phyloP scores from a whole-genome alignment of 2,113 vertebrate species.

The Rutilus rutilus region DNA sequence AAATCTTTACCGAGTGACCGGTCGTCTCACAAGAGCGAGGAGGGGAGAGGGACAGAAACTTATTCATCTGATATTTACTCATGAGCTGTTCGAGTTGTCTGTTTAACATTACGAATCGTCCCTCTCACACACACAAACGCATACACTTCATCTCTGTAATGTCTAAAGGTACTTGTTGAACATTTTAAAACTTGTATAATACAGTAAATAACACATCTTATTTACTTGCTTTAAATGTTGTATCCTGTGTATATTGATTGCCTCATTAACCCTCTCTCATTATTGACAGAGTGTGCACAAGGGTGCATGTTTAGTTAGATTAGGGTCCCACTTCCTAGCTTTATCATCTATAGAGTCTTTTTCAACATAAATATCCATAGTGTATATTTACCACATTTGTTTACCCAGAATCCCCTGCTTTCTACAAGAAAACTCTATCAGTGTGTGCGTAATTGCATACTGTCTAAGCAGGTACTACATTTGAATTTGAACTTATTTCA shows the following conservation, averaged over 20 bases:
- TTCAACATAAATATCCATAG: background rate
- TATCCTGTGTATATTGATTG: conserved; percentile 57
- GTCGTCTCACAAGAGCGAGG: conserved; percentile 61
- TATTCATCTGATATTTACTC: conserved; percentile 60
- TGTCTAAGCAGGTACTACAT: no score
- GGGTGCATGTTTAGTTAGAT: conserved; percentile 47
- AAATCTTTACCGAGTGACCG: conserved; percentile 77
- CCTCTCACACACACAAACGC: background rate
- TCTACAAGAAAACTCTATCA: background rate
- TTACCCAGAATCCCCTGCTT: background rate
- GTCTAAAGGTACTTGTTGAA: background rate
- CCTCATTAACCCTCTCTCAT: conserved; percentile 66
- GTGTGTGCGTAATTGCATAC: no score
- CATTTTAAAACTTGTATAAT: background rate
- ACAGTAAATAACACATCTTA: background rate
- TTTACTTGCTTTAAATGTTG: conserved; percentile 36
- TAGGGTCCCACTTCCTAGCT: background rate
- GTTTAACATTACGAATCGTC: conserved; percentile 1
- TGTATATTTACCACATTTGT: background rate
- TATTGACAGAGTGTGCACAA: conserved; percentile 58
- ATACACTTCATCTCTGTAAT: conserved; percentile 12
- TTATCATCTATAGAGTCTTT: background rate
- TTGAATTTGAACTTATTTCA: no score
- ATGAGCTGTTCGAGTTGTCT: conserved; percentile 12
- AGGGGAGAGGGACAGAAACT: background rate